phyloP scores from a whole-genome alignment of 1,140 invertebrate species.

The Drosophila repletoides region DNA sequence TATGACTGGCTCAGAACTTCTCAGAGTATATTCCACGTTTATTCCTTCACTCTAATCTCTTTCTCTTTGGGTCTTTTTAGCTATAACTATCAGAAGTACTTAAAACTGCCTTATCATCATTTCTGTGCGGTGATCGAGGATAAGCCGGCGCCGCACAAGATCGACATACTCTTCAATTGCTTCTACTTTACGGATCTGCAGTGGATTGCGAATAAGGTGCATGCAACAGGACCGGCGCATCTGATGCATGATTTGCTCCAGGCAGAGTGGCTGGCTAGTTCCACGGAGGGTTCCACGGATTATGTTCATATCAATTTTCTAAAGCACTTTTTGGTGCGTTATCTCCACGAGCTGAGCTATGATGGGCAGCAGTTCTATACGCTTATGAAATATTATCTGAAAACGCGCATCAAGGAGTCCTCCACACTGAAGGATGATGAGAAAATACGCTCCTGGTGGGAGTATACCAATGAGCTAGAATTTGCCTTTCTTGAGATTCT shows the following conservation, averaged over 20 bases:
- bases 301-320: constrained; percentile 85
- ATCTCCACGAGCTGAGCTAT: constrained; percentile 87
- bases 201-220: constrained; percentile 90
- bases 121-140: constrained; percentile 81
- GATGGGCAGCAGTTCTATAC: constrained; percentile 90
- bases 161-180: constrained; percentile 77
- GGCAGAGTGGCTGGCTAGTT: constrained; percentile 59
- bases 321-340: constrained; percentile 86
- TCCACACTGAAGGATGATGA: constrained; percentile 65
- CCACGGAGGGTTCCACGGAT: constrained; percentile 22
- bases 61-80: constrained; percentile 82
- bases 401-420: constrained; percentile 76
- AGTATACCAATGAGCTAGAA: constrained; percentile 72
- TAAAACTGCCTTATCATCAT: constrained; percentile 91
- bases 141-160: constrained; percentile 69
- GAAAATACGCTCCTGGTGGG: constrained; percentile 67
- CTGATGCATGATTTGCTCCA: constrained; percentile 69
- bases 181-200: constrained; percentile 85
- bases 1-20: too few relatives aligned
- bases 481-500: constrained; percentile 77
- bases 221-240: constrained; percentile 84
- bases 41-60: too few relatives aligned
- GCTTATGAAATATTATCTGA: constrained; percentile 86
- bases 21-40: too few relatives aligned
- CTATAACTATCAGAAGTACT: constrained; percentile 90